Percentiles rank a stretch among this genome's conserved stretches.
phyloP scores from a whole-genome alignment of 2,888 invertebrate species.

The Pedicia rivosa region DNA sequence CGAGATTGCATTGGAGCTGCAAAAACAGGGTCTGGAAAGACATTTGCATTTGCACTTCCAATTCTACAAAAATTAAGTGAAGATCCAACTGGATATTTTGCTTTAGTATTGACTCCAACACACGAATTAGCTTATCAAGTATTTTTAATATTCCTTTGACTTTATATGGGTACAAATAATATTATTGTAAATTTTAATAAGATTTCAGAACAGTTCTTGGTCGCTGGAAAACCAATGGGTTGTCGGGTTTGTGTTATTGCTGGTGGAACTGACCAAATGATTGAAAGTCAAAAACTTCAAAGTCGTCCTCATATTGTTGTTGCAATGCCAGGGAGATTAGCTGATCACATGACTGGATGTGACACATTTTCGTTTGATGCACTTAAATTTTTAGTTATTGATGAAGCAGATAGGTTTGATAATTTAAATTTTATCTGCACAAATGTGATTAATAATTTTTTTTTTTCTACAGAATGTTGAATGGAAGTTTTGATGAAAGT shows the following conservation, averaged over 20 bases:
- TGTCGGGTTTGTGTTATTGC: constrained; percentile 74
- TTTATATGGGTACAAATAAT: too few species aligned
- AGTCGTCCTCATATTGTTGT: constrained; percentile 87
- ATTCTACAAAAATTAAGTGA: constrained; percentile 81
- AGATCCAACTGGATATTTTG: constrained; percentile 94
- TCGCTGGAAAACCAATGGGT: constrained; percentile 77
- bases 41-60: constrained; percentile 91
- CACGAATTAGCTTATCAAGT: constrained; percentile 80
- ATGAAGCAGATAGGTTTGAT: constrained; percentile 78
- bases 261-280: constrained; percentile 89
- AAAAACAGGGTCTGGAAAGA: constrained; percentile 97
- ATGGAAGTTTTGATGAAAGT: constrained; percentile 70
- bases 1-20: constrained; percentile 89
- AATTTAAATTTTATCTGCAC: constrained; percentile 42
- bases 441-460: constrained; percentile 3
- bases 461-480: constrained; percentile 33
- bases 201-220: constrained; percentile 91
- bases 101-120: constrained; percentile 87
- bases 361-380: constrained; percentile 63
- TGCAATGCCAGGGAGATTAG: constrained; percentile 89
- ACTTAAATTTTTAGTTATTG: constrained; percentile 76
- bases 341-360: constrained; percentile 83
- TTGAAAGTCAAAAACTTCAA: constrained; percentile 69
- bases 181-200: constrained; percentile 38
- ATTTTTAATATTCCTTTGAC: too few species aligned